A percentile compares a stretch with the other conserved stretches of the same genome.
phyloP scores from a whole-genome alignment of 2,888 invertebrate genomes.

The Chrysina gloriosa region DNA sequence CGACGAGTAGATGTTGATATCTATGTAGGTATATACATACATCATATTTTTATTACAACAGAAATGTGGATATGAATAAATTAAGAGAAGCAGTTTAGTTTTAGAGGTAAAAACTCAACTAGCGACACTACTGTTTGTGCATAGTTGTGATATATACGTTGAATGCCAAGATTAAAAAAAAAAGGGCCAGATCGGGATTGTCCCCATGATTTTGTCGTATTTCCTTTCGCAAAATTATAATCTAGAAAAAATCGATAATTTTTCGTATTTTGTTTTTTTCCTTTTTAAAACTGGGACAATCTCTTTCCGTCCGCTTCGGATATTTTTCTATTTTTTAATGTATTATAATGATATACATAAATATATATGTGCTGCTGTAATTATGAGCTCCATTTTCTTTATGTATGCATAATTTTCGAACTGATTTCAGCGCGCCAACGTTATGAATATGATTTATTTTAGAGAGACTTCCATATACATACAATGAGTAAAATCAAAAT shows the following conservation, averaged over 20 bases:
- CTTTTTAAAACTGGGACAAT: conserved; percentile 10
- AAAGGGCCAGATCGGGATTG: conserved; percentile 26
- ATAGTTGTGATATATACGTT: conserved; percentile 38
- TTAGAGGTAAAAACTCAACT: conserved; percentile 32
- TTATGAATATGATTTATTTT: conserved; percentile 36
- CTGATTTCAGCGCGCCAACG: conserved; percentile 32
- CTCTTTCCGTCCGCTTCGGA: conserved; percentile 14
- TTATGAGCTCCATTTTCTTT: conserved; percentile 27
- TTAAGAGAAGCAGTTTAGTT: conserved; percentile 30
- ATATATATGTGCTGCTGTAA: conserved; percentile 35
- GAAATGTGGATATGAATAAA: conserved; percentile 19
- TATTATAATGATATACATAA: conserved; percentile 27
- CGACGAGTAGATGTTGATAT: conserved; percentile 18
- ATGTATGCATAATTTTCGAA: conserved; percentile 18
- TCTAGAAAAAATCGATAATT: too few species aligned
- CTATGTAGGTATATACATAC: conserved; percentile 13
- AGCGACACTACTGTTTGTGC: conserved; percentile 36
- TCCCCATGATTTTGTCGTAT: not conserved
- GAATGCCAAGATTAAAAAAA: conserved; percentile 35
- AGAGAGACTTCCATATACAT: not conserved
- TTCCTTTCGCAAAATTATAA: not conserved
- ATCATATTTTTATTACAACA: conserved; percentile 3
- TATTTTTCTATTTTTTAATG: conserved; percentile 38
- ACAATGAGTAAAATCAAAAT: conserved; percentile 41
- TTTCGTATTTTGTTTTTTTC: not conserved